Evolutionary conservation across 2,888 invertebrate species (phyloP).

Genomic region (Meta bourneti): DNA sequence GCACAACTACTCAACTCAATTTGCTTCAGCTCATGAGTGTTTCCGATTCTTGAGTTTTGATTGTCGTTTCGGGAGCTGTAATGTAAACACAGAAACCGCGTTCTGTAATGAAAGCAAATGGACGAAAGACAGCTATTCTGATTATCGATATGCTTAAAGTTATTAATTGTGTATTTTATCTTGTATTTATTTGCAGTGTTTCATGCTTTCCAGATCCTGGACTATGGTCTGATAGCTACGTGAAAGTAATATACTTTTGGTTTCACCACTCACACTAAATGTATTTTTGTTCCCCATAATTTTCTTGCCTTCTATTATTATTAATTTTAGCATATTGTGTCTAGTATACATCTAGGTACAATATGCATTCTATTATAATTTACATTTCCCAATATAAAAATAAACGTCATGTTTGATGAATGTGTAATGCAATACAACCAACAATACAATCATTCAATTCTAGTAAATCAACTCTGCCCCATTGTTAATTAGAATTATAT

Average conservation of each 20-base stretch:
- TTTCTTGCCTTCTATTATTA: neutral
- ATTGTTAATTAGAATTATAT: too few relatives aligned
- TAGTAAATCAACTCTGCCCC: too few relatives aligned
- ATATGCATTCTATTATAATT: neutral
- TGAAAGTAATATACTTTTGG: conserved; percentile 48
- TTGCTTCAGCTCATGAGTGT: neutral
- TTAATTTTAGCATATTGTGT: neutral
- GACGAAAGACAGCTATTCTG: neutral
- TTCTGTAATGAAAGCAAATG: neutral
- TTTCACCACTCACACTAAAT: neutral
- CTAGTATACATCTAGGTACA: neutral
- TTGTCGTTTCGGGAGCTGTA: neutral
- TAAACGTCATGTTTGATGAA: too few relatives aligned
- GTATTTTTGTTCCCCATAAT: neutral
- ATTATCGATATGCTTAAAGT: conserved; percentile 17
- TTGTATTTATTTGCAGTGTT: conserved; percentile 3
- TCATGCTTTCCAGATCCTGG: conserved; percentile 77
- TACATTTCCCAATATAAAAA: neutral
- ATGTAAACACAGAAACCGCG: conserved; percentile 11
- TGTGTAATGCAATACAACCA: too few relatives aligned
- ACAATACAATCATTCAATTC: too few relatives aligned
- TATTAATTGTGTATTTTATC: conserved; percentile 1
- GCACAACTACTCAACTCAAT: neutral
- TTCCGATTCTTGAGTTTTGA: neutral
- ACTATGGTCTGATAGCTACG: conserved; percentile 74